A percentile compares a stretch with the other conserved stretches of the same genome.
Evolutionary conservation across 2,888 invertebrate genomes (phyloP).

Genomic region (Pinctada fucata): DNA sequence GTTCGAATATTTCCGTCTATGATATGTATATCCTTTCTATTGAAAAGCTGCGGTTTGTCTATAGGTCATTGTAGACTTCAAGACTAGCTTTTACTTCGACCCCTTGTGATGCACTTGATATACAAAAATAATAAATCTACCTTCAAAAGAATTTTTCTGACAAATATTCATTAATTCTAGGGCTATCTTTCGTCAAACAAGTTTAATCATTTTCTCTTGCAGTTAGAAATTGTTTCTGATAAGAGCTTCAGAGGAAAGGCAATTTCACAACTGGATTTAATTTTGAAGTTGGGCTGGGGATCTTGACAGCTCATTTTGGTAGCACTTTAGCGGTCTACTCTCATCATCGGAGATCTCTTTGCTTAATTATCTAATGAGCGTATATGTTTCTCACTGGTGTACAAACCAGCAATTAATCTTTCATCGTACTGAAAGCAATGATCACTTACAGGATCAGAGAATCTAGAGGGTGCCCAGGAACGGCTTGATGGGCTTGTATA

Average conservation of each 20-base stretch:
- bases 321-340: background rate
- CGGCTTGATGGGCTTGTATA: background rate
- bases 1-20: too few relatives aligned
- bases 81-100: background rate
- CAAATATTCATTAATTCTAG: background rate
- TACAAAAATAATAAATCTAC: background rate
- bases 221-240: background rate
- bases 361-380: constrained; percentile 38
- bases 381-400: constrained; percentile 29
- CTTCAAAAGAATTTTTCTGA: background rate
- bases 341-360: background rate
- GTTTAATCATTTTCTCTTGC: constrained; percentile 1
- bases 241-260: background rate
- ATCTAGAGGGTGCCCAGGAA: background rate
- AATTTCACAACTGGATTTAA: background rate
- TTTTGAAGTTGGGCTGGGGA: background rate
- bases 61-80: background rate
- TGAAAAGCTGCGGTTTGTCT: too few relatives aligned
- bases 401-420: constrained; percentile 42
- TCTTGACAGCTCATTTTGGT: constrained; percentile 1
- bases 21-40: too few relatives aligned
- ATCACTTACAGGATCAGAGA: background rate
- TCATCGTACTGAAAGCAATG: constrained; percentile 15
- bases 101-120: background rate
- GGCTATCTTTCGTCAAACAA: background rate